Evolutionary conservation across 2,797 vertebrate genomes (phyloP).

Genomic region (Typhlichthys eigenmanni): DNA sequence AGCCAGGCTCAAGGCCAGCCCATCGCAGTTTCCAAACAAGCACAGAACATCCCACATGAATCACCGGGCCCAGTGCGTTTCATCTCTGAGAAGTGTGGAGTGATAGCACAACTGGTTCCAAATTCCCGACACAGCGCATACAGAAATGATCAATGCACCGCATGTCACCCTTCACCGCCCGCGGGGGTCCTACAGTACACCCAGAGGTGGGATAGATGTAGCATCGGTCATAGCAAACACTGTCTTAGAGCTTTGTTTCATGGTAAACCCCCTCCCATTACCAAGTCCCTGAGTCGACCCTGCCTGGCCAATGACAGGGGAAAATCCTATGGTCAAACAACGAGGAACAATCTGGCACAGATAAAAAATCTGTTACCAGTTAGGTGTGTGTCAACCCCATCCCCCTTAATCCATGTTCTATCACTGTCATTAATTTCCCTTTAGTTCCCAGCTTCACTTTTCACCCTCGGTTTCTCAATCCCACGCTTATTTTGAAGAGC

Average conservation of each 20-base stretch:
- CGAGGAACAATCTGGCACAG: constrained; percentile 12
- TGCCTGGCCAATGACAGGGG: constrained; percentile 22
- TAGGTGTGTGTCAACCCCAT: not conserved
- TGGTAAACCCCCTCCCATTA: constrained; percentile 8
- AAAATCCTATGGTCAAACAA: constrained; percentile 38
- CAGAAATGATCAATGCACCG: not conserved
- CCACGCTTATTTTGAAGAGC: not conserved
- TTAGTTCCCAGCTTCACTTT: constrained; percentile 29
- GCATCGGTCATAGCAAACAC: constrained; percentile 38
- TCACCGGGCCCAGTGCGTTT: constrained; percentile 24
- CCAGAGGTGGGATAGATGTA: constrained; percentile 14
- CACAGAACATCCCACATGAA: constrained; percentile 18
- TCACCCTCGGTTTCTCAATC: not conserved
- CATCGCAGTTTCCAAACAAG: constrained; percentile 5
- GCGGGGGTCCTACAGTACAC: constrained; percentile 37
- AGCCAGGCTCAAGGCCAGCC: not conserved
- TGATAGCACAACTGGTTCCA: not conserved
- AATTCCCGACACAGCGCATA: not conserved
- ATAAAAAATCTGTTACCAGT: constrained; percentile 34
- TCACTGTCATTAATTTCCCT: constrained; percentile 22
- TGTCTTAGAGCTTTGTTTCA: constrained; percentile 34
- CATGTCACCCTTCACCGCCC: constrained; percentile 18
- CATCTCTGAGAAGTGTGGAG: constrained; percentile 14
- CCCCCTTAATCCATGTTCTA: constrained; percentile 29
- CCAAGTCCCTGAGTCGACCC: not conserved